These are phyloP conservation scores for Drosophila mauritiana DNA, from an alignment of 1,140 invertebrate genomes.

Conservation along the genomic window DNA sequence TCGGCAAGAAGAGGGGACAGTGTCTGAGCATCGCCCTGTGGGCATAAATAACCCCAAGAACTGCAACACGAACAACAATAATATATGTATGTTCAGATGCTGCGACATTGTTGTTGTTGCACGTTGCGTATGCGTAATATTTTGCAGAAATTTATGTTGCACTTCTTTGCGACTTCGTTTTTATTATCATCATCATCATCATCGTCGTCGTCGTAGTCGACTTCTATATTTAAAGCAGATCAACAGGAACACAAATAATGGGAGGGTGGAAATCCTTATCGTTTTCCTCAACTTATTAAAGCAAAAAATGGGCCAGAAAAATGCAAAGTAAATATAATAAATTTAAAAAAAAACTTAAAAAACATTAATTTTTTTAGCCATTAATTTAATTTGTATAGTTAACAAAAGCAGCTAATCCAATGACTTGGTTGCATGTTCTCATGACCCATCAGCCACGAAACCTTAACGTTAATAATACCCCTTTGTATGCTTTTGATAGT, in stretches of 20 bases:
- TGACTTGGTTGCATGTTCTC: too few relatives aligned
- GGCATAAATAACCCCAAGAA: conserved; percentile 63
- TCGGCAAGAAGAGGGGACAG: conserved; percentile 29
- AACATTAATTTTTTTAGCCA: neutral
- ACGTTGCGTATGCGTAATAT: conserved; percentile 79
- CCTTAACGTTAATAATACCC: neutral
- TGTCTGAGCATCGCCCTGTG: conserved; percentile 46
- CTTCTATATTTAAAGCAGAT: conserved; percentile 68
- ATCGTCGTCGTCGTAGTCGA: neutral
- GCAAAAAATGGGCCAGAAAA: neutral
- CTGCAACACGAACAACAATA: conserved; percentile 43
- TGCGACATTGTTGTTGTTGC: conserved; percentile 29
- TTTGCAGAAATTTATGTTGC: conserved; percentile 78
- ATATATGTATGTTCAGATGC: conserved; percentile 17
- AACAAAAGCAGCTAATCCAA: too few relatives aligned
- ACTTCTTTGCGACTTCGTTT: conserved; percentile 75
- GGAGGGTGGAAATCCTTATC: neutral
- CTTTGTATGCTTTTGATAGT: conserved; percentile 45
- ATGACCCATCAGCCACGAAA: neutral
- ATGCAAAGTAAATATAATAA: conserved; percentile 2
- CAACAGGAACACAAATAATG: conserved; percentile 30
- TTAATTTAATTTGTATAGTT: too few relatives aligned
- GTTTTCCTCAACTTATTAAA: neutral
- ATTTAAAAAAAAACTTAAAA: neutral
- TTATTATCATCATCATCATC: conserved; percentile 68